Evolutionary conservation across 2,797 vertebrate species (phyloP), one percentile per base, ranked within the genome.

Genomic region (Tapirus indicus): DNA sequence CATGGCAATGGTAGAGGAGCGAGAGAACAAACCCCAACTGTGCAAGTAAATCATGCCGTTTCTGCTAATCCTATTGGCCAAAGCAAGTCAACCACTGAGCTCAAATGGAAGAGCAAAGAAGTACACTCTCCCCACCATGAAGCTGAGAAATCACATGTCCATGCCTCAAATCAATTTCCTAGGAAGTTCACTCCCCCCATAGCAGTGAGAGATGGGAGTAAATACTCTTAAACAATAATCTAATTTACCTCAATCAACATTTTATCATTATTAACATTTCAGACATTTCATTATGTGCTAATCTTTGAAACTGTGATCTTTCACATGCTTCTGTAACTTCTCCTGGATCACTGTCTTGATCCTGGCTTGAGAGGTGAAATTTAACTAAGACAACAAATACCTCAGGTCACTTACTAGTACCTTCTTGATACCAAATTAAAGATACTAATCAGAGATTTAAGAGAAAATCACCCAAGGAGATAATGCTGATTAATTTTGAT

Each of bases 381-480:
- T 83, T 83, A 75, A 79, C 78, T 29, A 69, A 91, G 41, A 86
- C 3, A 32, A 8, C 23, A 60, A 38, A 32, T 41, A 66, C 18
- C 11, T 79, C 49, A 69, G 60, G 18, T 82, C 4, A 35, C 29
- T 68, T 84, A 17, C 62, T 68, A 79, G 52, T 54, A 47, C 38
- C 38, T 38, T 44, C n/a, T 79, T 66, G 47, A 62, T 54, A 44
- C 6, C 77, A 47, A 85, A 21, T 49, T 25, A 77, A 95, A 89
- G 79, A 66, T 44, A 23, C 25, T 27, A 66, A 78, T 64, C 47
- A 60, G 87, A 95, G 38, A 91, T 32, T 69, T 32, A 88, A 96
- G 18, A 91, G n/a, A 17, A 74, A 77, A 71, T 47, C 41, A 23
- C 44, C 56, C 52, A 62, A 80, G 25, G 13, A 69, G 35, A 44